Evolutionary conservation across 2,113 vertebrate genomes (phyloP).

Genomic region (Eira barbara): DNA sequence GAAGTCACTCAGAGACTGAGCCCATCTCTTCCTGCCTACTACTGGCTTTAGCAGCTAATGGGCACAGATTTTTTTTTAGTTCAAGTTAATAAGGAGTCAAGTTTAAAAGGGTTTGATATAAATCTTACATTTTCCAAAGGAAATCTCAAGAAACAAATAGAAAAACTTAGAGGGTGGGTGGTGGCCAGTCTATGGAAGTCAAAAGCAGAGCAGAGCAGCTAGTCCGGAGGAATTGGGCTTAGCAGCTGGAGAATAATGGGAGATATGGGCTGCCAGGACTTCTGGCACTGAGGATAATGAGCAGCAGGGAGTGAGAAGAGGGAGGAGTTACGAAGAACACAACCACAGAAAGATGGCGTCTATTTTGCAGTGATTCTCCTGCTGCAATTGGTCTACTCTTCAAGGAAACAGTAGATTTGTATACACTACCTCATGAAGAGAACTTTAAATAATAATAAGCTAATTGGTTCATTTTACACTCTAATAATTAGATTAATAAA

Average conservation of each 20-base stretch:
- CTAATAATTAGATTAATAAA: neutral
- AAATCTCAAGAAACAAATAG: neutral
- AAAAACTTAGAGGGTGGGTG: neutral
- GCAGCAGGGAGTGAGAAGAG: neutral
- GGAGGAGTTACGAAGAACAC: neutral
- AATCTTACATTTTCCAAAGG: conserved; percentile 56
- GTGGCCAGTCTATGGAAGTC: neutral
- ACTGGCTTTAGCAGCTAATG: conserved; percentile 24
- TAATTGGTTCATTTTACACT: neutral
- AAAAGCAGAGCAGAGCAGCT: neutral
- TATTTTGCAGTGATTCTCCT: neutral
- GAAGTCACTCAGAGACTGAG: conserved; percentile 32
- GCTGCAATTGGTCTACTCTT: neutral
- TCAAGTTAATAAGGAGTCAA: conserved; percentile 5
- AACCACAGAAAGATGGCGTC: neutral
- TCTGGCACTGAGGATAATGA: neutral
- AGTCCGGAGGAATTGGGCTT: neutral
- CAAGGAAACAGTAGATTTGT: neutral
- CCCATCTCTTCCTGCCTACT: neutral
- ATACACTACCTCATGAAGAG: neutral
- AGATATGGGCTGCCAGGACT: neutral
- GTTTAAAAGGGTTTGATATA: conserved; percentile 66
- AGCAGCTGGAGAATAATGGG: neutral
- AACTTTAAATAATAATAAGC: neutral
- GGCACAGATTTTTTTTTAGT: neutral